Evolutionary conservation across 2,888 invertebrate species (phyloP), one percentile per base, ranked within the genome.

Genomic region (Theretra japonica): DNA sequence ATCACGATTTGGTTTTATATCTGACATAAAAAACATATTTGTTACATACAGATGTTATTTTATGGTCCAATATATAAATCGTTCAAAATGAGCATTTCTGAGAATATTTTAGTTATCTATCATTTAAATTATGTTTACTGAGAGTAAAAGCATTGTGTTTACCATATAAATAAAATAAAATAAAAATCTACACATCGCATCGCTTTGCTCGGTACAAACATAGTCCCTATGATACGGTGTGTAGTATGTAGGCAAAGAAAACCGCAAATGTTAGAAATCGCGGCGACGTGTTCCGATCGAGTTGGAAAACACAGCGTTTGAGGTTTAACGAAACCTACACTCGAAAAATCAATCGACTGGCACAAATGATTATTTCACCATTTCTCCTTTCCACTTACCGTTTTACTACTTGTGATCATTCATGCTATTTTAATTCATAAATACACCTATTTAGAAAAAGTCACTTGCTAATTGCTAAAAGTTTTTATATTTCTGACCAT

Each of bases 231-330:
- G 23, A 62, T 53, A 62, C 62, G 53, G 62, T 30, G 70, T 41
- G 70, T 50, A 69, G 68, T 71, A 83, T 78, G 77, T 84, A 76
- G 80, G 83, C 74, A 73, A 83, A 76, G 72, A 75, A 77, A 85
- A 86, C 86, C 85, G 80, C 86, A 85, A 84, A 81, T 76, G 77
- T 74, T 86, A 85, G 86, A 86, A 86, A 86, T 85, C 81, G 83
- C 80, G 80, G 80, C 83, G 81, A 78, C 80, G 72, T 76, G 76
- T 77, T 82, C 80, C 80, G 79, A 82, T 80, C 80, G 79, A 73
- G 75, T 76, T 65, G 68, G 74, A 78, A 77, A 72, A 77, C 73
- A 76, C 70, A n/a, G 25, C 73, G 71, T 73, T 74, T 77, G 75
- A 78, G 75, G 78, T 80, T 79, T 74, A 78, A 78, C 77, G 77